Evolutionary conservation across 2,888 invertebrate genomes (phyloP), one percentile per base, ranked within the genome.

Genomic region (Cephus rjabovi): DNA sequence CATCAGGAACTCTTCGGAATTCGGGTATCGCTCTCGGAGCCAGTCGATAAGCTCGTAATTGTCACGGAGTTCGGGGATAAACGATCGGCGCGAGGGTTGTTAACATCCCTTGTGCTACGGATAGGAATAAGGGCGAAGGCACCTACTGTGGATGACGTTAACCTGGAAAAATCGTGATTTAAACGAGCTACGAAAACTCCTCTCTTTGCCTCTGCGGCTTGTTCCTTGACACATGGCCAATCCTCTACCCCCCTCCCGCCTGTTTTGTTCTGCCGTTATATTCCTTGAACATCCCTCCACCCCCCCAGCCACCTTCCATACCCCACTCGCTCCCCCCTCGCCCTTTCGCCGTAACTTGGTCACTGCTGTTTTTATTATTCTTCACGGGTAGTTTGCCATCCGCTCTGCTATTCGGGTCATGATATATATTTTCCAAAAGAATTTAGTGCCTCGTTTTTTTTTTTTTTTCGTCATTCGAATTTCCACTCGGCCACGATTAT

Each of bases 131-230:
- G 71, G 31, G 33, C 15, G 9, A 9, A 23, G 0, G 56, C 56
- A 9, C 56, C 12, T 74, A 77, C 82, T 84, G 83, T 80, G 81
- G 80, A 77, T 79, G 83, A 84, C 84, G 82, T 82, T 78, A 75
- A 75, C 73, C 80, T 80, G 77, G 84, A 86, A 85, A 87, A 87
- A 85, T 87, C 82, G 83, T 83, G 84, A 87, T 87, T 87, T 84
- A 85, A 87, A 84, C 83, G 83, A 76, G 80, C 79, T 70, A 75
- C 79, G 70, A 68, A 73, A 77, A 77, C 78, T 80, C 9, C 71
- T 34, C 23, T 3, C 23, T 34, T 34, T 31, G 9, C 30, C 31
- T 71, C 12, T 71, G 31, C 71, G 71, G 71, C 30, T 71, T 34
- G 12, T 15, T 71, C 71, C 71, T 33, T 12, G 71, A 56, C 56